Evolutionary conservation across 2,888 invertebrate species (phyloP).

Genomic region (Sipunculus nudus): DNA sequence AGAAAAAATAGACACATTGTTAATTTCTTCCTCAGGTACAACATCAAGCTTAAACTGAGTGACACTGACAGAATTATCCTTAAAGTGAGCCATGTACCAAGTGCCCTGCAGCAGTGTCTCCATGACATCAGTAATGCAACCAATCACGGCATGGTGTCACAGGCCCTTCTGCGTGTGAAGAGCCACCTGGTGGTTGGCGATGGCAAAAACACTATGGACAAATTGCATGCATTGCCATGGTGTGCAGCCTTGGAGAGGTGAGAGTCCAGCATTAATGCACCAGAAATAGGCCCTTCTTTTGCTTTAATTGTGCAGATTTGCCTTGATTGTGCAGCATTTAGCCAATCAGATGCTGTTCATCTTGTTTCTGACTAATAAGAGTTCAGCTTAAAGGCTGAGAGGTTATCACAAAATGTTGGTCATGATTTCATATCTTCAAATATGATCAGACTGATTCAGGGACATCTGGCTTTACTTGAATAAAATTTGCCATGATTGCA

Average conservation of each 20-base stretch:
- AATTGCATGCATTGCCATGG: constrained; percentile 52
- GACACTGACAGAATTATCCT: constrained; percentile 46
- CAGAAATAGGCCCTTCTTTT: not conserved
- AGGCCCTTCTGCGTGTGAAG: constrained; percentile 16
- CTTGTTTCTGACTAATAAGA: too few species aligned
- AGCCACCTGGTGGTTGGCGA: constrained; percentile 24
- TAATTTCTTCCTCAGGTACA: too few species aligned
- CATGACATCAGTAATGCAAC: constrained; percentile 56
- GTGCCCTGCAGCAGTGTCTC: constrained; percentile 48
- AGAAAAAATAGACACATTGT: too few species aligned
- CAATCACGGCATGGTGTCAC: constrained; percentile 44
- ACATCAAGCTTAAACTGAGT: constrained; percentile 46
- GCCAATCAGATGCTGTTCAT: too few species aligned
- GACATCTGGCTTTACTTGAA: too few species aligned
- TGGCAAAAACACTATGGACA: constrained; percentile 30
- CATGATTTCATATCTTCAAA: too few species aligned
- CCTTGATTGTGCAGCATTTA: too few species aligned
- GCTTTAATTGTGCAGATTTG: not conserved
- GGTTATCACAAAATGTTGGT: too few species aligned
- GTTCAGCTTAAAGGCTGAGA: too few species aligned
- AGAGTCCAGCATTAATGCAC: not conserved
- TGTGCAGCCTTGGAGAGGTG: constrained; percentile 52
- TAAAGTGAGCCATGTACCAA: constrained; percentile 45
- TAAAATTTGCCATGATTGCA: too few species aligned
- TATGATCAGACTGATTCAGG: too few species aligned